Evolutionary conservation across 2,113 vertebrate species (phyloP).

Genomic region (Echinops telfairi): DNA sequence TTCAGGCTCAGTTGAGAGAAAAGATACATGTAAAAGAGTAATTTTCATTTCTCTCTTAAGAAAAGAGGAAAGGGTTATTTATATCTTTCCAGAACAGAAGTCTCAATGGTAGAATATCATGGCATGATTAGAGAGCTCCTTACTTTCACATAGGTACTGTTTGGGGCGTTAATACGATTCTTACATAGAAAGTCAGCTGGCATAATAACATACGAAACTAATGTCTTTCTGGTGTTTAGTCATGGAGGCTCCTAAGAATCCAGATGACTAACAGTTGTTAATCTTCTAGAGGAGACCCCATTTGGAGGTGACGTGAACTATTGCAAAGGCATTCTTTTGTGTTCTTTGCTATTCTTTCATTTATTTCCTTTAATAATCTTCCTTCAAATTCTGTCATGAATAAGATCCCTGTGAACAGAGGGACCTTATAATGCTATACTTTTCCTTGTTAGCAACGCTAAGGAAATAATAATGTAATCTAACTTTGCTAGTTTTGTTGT

Average conservation of each 20-base stretch:
- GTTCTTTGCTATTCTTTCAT: conserved; percentile 5
- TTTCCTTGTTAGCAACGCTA: neutral
- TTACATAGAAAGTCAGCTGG: neutral
- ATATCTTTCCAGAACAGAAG: neutral
- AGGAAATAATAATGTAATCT: neutral
- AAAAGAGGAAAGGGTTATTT: neutral
- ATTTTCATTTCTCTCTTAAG: conserved; percentile 6
- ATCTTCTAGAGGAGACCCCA: neutral
- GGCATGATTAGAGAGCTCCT: neutral
- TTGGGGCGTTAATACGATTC: neutral
- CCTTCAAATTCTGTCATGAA: neutral
- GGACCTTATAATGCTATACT: no score
- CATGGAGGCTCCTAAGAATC: conserved; percentile 41
- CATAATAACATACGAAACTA: neutral
- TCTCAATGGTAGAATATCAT: neutral
- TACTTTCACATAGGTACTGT: neutral
- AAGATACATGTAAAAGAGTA: neutral
- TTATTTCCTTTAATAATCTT: conserved; percentile 19
- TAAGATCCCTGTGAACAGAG: neutral
- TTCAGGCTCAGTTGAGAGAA: neutral
- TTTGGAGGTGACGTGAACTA: conserved; percentile 59
- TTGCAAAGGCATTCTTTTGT: conserved; percentile 8
- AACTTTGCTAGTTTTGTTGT: neutral
- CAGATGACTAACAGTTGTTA: conserved; percentile 66
- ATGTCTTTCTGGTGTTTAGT: conserved; percentile 54